phyloP scores from a whole-genome alignment of 2,888 invertebrate species.

The Tachina grossa region DNA sequence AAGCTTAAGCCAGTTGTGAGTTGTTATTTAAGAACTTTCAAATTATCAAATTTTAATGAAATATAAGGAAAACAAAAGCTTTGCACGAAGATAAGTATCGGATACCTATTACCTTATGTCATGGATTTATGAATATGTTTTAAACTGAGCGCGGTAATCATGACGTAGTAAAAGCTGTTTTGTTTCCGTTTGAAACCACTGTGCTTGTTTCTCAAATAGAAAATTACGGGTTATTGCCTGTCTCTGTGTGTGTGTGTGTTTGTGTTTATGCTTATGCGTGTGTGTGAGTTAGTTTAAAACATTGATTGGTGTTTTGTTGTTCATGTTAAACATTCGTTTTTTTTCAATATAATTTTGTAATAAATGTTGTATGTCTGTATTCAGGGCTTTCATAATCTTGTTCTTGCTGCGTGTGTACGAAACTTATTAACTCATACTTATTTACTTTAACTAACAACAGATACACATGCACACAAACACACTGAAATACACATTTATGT shows the following conservation, averaged over 20 bases:
- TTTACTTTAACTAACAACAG: conserved; percentile 4
- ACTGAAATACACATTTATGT: background rate
- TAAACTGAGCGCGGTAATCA: background rate
- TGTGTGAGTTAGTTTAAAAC: background rate
- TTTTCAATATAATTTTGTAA: background rate
- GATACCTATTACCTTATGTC: no score
- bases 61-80: no score
- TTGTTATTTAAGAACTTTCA: no score
- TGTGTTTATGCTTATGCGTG: background rate
- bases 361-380: conserved; percentile 27
- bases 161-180: conserved; percentile 39
- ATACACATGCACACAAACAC: background rate
- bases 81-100: no score
- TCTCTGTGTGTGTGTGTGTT: background rate
- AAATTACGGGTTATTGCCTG: background rate
- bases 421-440: conserved; percentile 24
- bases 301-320: conserved; percentile 39
- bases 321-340: conserved; percentile 15
- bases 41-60: no score
- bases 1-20: no score
- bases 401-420: conserved; percentile 47
- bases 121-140: no score
- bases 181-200: background rate
- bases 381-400: conserved; percentile 45
- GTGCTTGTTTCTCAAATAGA: no score